phyloP scores from a whole-genome alignment of 2,797 vertebrate species.

The Girardinus metallicus region DNA sequence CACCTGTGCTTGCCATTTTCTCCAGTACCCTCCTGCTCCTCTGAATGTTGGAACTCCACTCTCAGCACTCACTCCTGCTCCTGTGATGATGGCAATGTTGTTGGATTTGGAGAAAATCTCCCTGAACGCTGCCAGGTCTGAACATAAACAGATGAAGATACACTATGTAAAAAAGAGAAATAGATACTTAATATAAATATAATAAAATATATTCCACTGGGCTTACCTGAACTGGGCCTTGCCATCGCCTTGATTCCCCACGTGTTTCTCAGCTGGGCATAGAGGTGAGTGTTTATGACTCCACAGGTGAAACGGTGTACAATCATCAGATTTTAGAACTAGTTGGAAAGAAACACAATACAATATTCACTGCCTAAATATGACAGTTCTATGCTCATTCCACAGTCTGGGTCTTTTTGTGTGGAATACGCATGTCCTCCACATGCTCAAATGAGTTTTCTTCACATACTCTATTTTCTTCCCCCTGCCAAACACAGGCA shows the following conservation, averaged over 20 bases:
- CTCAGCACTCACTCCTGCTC: conserved; percentile 94
- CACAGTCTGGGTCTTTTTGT: neutral
- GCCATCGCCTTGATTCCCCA: conserved; percentile 57
- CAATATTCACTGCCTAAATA: neutral
- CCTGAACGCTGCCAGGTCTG: conserved; percentile 90
- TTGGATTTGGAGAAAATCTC: conserved; percentile 88
- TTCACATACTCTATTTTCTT: neutral
- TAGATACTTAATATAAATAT: neutral
- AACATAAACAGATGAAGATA: conserved; percentile 11
- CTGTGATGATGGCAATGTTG: conserved; percentile 90
- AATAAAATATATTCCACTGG: too few species aligned
- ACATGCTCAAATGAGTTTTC: neutral
- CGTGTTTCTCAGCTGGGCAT: conserved; percentile 40
- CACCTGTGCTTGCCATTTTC: conserved; percentile 95
- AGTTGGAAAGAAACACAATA: conserved; percentile 1
- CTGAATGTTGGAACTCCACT: conserved; percentile 95
- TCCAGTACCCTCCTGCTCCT: conserved; percentile 94
- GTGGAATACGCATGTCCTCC: neutral
- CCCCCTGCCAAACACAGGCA: neutral
- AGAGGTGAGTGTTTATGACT: conserved; percentile 42
- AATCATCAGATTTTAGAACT: conserved; percentile 62
- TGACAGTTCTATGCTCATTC: neutral
- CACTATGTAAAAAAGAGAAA: neutral
- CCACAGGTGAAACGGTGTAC: conserved; percentile 52
- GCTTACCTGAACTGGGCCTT: conserved; percentile 78